Conservation (phyloP, 2,888 invertebrate genomes). For the Ametastegia equiseti region DNA sequence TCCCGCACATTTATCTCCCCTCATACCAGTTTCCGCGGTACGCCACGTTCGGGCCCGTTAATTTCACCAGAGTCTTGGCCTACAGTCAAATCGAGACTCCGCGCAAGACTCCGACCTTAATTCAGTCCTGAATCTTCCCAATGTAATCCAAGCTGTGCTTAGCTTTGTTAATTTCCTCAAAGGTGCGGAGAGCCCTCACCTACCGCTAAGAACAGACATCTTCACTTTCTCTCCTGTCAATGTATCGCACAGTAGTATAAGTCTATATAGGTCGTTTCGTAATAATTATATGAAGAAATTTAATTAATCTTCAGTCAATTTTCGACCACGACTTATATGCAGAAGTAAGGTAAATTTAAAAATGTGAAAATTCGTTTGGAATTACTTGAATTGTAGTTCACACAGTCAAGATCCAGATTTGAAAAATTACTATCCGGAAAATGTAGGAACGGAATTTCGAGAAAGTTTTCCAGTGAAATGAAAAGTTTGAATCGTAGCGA, state of each 20-base stretch:
- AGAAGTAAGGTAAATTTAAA: too few species aligned
- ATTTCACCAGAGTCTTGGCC: conserved; percentile 5
- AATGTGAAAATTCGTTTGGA: too few species aligned
- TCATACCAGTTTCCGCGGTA: not conserved
- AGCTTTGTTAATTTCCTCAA: conserved; percentile 34
- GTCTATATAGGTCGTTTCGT: not conserved
- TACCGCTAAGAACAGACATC: conserved; percentile 17
- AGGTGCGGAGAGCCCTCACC: conserved; percentile 35
- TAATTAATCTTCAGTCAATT: not conserved
- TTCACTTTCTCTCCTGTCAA: conserved; percentile 8
- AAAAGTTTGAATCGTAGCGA: too few species aligned
- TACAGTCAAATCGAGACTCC: conserved; percentile 5
- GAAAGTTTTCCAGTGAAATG: too few species aligned
- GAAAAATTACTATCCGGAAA: too few species aligned
- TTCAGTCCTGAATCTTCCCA: conserved; percentile 32
- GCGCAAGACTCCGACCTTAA: conserved; percentile 22
- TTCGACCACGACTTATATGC: too few species aligned
- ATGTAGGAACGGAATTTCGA: too few species aligned
- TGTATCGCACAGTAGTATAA: not conserved
- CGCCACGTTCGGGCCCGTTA: not conserved
- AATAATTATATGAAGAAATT: not conserved
- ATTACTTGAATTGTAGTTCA: too few species aligned
- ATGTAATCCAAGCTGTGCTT: conserved; percentile 26
- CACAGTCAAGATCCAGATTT: too few species aligned
- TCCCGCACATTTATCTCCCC: not conserved